Evolutionary conservation across 2,888 invertebrate species (phyloP).

Genomic region (Conomelus anceps): DNA sequence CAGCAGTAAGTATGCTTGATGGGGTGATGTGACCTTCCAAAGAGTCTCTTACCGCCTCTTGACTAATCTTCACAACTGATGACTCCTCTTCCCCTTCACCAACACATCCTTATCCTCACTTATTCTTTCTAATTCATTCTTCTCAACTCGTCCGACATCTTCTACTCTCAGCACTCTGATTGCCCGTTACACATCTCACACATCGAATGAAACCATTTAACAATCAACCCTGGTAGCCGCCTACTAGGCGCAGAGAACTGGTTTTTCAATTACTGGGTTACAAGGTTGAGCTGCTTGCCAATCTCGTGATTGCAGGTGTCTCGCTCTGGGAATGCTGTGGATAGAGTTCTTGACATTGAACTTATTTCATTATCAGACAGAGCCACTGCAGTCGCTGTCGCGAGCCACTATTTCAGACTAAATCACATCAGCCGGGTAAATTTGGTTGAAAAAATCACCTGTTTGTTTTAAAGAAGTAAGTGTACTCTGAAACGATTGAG

Average conservation of each 20-base stretch:
- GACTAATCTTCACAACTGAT: background rate
- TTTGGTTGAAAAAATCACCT: too few relatives aligned
- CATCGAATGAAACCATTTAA: background rate
- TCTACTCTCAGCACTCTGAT: background rate
- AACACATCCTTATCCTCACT: background rate
- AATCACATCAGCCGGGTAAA: too few relatives aligned
- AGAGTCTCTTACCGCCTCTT: constrained; percentile 10
- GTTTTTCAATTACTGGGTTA: background rate
- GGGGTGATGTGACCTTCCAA: background rate
- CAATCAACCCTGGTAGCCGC: constrained; percentile 7
- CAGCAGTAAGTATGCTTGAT: background rate
- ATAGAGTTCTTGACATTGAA: background rate
- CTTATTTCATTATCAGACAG: background rate
- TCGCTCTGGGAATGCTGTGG: background rate
- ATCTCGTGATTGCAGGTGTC: background rate
- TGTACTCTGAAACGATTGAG: too few relatives aligned
- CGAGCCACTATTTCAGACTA: too few relatives aligned
- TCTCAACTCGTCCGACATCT: background rate
- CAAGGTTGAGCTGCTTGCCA: background rate
- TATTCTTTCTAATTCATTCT: background rate
- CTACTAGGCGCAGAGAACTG: background rate
- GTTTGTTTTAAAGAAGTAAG: too few relatives aligned
- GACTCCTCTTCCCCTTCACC: constrained; percentile 20
- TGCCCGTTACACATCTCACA: background rate
- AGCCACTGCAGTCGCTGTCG: too few relatives aligned